These are phyloP conservation scores for Hypsopygia costalis DNA, from an alignment of 2,888 invertebrate genomes.

Conservation along the genomic window DNA sequence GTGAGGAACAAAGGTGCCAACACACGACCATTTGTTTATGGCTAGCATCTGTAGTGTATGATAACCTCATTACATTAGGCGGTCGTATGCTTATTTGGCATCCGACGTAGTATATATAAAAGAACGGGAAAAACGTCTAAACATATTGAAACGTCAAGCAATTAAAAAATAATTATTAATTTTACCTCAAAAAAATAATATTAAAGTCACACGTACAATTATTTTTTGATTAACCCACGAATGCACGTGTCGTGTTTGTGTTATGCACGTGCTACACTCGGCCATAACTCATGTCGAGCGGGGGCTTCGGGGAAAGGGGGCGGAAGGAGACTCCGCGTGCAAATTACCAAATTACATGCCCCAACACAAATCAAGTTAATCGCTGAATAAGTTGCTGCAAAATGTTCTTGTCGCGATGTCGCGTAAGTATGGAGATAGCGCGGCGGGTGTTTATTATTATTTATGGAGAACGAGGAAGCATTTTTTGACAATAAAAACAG, in stretches of 20 bases:
- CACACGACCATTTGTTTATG: too few relatives aligned
- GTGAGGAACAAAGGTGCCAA: too few relatives aligned
- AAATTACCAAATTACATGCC: conserved; percentile 11
- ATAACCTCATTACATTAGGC: too few relatives aligned
- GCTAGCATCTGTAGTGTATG: too few relatives aligned
- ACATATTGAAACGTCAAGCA: too few relatives aligned
- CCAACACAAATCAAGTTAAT: conserved; percentile 17
- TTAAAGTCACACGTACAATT: neutral
- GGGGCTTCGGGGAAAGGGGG: neutral
- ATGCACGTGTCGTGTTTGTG: conserved; percentile 4
- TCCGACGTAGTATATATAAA: too few relatives aligned
- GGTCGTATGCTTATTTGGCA: too few relatives aligned
- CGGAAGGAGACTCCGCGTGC: conserved; percentile 9
- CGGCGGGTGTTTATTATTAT: neutral
- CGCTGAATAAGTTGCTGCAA: conserved; percentile 10
- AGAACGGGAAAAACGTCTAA: too few relatives aligned
- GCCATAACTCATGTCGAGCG: conserved; percentile 6
- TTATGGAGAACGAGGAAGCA: neutral
- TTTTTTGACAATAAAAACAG: neutral
- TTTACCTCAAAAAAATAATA: neutral
- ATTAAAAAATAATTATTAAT: too few relatives aligned
- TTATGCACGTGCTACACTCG: neutral
- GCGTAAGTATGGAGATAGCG: neutral
- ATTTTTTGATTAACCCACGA: conserved; percentile 8
- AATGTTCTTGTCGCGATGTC: conserved; percentile 1